Conservation (phyloP, 1,140 invertebrate species). For the Apis dorsata region DNA sequence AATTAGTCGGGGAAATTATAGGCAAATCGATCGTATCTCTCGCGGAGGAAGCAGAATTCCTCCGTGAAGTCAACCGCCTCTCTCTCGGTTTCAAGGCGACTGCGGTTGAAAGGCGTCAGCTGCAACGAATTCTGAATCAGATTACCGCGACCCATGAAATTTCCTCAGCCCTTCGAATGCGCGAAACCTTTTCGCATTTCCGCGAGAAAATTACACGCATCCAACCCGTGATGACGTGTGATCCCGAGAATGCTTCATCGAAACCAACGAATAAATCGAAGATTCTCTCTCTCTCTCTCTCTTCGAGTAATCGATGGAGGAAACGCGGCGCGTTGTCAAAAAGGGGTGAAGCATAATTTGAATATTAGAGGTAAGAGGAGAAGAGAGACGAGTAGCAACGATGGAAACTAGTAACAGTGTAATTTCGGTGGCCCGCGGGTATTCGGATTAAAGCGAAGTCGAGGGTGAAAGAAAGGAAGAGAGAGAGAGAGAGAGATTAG, state of each 20-base stretch:
- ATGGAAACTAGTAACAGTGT: slow-evolving; percentile 35
- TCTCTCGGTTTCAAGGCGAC: not conserved
- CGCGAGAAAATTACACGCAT: not conserved
- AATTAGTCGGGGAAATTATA: slow-evolving; percentile 8
- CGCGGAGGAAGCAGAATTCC: not conserved
- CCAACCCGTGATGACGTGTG: too few relatives aligned
- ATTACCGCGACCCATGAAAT: slow-evolving; percentile 15
- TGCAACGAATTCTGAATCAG: slow-evolving; percentile 23
- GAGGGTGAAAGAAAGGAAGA: not conserved
- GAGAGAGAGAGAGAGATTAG: slow-evolving; percentile 38
- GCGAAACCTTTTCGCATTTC: not conserved
- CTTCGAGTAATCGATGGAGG: not conserved
- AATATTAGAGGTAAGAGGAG: not conserved
- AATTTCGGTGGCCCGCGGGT: slow-evolving; percentile 68
- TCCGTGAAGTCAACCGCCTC: not conserved
- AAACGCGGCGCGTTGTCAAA: too few relatives aligned
- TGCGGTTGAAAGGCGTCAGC: slow-evolving; percentile 34
- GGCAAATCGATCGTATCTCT: not conserved
- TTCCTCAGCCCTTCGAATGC: not conserved
- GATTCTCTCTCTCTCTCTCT: too few relatives aligned
- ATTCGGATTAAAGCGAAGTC: slow-evolving; percentile 70
- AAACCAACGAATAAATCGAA: not conserved
- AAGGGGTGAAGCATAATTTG: not conserved
- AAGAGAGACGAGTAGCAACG: not conserved
- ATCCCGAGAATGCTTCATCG: too few relatives aligned